Conservation (phyloP, 2,113 vertebrate species). For the Mesitornis unicolor region DNA sequence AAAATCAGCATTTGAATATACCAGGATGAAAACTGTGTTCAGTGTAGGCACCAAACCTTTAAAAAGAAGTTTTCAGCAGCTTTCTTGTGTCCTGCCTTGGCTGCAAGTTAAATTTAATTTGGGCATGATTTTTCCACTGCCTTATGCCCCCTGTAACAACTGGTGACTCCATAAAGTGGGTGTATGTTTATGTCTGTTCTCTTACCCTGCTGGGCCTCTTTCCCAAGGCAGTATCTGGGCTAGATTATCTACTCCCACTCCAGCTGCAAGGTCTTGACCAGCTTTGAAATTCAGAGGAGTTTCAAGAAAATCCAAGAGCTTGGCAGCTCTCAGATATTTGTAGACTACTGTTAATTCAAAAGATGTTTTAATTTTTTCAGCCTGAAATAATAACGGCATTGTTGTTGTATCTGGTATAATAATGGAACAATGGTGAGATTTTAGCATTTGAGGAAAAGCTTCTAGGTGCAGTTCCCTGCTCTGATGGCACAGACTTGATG, state of each 20-base stretch:
- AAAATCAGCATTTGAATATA: background rate
- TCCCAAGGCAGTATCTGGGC: background rate
- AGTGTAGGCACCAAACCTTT: background rate
- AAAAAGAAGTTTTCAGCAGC: background rate
- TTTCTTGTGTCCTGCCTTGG: background rate
- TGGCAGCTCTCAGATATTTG: background rate
- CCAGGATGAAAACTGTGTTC: background rate
- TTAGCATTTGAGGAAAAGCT: background rate
- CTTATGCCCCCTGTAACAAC: background rate
- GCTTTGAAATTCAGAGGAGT: background rate
- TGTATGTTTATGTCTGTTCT: background rate
- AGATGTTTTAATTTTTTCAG: background rate
- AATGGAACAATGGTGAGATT: background rate
- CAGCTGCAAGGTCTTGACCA: background rate
- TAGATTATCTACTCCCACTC: background rate
- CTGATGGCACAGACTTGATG: background rate
- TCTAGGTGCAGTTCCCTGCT: background rate
- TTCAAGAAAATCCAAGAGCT: background rate
- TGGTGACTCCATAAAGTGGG: background rate
- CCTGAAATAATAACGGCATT: background rate
- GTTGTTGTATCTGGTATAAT: background rate
- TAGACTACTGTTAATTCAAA: background rate
- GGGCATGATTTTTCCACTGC: background rate
- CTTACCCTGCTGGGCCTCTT: background rate
- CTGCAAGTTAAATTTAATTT: background rate